phyloP scores from a whole-genome alignment of 2,888 invertebrate species.

The Pinctada fucata region DNA sequence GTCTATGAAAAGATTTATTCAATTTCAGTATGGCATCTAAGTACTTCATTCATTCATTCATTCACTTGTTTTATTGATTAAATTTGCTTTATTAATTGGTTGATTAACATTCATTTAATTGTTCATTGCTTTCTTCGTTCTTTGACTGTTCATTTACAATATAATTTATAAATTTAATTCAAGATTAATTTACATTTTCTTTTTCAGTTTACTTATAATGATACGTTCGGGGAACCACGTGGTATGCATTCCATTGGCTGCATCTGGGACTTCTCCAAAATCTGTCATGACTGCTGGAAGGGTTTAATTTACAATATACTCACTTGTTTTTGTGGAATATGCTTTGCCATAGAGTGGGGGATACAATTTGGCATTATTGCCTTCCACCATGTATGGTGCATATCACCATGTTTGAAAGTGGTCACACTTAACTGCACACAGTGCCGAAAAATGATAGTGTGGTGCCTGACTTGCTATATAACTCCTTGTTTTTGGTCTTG shows the following conservation, averaged over 20 bases:
- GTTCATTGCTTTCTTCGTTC: too few species aligned
- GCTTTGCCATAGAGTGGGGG: constrained; percentile 21
- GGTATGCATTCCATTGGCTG: constrained; percentile 4
- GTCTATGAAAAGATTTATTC: too few species aligned
- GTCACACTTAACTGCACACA: constrained; percentile 2
- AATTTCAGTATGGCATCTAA: too few species aligned
- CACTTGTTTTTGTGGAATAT: constrained; percentile 3
- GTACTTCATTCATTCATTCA: too few species aligned
- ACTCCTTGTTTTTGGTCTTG: constrained; percentile 18
- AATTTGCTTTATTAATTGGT: too few species aligned
- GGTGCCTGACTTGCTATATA: constrained; percentile 25
- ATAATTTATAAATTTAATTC: background rate
- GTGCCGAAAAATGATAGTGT: background rate
- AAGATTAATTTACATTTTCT: background rate
- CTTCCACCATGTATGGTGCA: constrained; percentile 28
- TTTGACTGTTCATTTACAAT: background rate
- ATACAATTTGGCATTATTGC: constrained; percentile 23
- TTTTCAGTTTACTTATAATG: constrained; percentile 19
- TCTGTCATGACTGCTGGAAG: constrained; percentile 12
- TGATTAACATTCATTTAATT: too few species aligned
- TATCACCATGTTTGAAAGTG: constrained; percentile 20
- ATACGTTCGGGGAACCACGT: constrained; percentile 18
- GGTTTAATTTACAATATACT: constrained; percentile 18
- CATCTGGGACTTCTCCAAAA: constrained; percentile 17
- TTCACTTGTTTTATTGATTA: too few species aligned